Base-by-base conservation (phyloP, 2,113 vertebrate species). In the Oostethus manadensis region DNA sequence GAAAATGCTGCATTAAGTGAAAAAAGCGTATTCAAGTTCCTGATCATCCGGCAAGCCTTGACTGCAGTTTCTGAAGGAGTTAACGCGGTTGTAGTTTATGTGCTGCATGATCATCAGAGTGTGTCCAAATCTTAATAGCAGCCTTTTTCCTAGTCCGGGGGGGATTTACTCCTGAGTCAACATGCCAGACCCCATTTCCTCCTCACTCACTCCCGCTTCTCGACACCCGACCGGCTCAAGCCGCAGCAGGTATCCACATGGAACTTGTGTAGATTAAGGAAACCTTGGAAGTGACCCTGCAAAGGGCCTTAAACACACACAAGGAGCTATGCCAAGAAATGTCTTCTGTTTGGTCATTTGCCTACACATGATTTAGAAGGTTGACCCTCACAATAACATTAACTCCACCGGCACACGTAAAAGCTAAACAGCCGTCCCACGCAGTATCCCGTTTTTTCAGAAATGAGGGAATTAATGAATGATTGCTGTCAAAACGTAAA, bases 161-260 rank as follows among this genome's bases (percentile, higher is more conserved):
- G 84, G 87, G 89, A 90, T 87, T 86, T 88, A 76, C 74, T 83
- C 74, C 68, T 83, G 85, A 88, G 85, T 88, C 86, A 88, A 90
- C 84, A 89, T 86, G 88, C 81, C 88, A 88, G 81, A 87, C 64
- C 83, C 85, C 79, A 88, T 90, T 89, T 89, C 89, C 89, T 88
- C 68, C 79, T 77, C 73, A 70, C 76, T 79, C 74, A 56, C 64
- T 80, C 70, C 68, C 68, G 74, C 78, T 71, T 85, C 79, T 83
- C 85, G 78, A 85, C 81, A 86, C 80, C 71, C 62, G 44, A 47
- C 59, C n/a, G 56, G 64, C 79, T 64, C 42, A 63, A 77, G 78
- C 65, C 76, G 56, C 62, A 58, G 66, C 56, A 29, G 60, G 67
- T 61, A 78, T 78, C 71, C 78, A 83, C 75, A 69, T 63, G 79